phyloP scores from a whole-genome alignment of 2,113 vertebrate species.

The Nothocercus nigrocapillus region DNA sequence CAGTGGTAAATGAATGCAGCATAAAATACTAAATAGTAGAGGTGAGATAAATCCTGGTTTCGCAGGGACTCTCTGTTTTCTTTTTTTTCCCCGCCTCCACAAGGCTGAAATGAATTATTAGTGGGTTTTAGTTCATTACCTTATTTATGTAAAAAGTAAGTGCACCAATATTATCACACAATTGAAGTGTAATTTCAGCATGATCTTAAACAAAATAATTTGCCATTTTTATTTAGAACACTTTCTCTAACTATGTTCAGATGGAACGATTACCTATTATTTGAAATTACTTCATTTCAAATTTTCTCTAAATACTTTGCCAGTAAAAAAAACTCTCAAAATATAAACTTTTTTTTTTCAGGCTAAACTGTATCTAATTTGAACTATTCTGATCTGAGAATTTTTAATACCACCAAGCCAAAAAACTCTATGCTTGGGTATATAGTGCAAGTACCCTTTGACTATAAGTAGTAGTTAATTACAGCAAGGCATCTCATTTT shows the following conservation, averaged over 20 bases:
- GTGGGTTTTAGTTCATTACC: conserved; percentile 12
- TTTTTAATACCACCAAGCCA: not conserved
- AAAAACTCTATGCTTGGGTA: not conserved
- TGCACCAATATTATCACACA: not conserved
- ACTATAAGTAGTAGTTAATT: not conserved
- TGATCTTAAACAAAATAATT: not conserved
- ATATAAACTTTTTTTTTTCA: not conserved
- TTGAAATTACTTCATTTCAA: not conserved
- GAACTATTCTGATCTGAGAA: not conserved
- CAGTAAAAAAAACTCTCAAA: not conserved
- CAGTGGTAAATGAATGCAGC: conserved; percentile 42
- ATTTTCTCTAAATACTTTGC: not conserved
- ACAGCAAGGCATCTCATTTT: not conserved
- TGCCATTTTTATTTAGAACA: not conserved
- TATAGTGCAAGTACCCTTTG: not conserved
- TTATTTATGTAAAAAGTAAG: not conserved
- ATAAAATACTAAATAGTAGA: conserved; percentile 53
- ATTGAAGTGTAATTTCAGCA: not conserved
- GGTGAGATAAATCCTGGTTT: conserved; percentile 17
- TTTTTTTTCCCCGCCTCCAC: not conserved
- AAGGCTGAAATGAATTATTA: conserved; percentile 12
- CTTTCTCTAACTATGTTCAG: not conserved
- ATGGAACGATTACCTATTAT: not conserved
- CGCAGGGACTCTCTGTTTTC: not conserved
- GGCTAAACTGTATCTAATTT: not conserved